Conservation (phyloP, 2,113 vertebrate genomes). For the Rhabdomys dilectus region DNA sequence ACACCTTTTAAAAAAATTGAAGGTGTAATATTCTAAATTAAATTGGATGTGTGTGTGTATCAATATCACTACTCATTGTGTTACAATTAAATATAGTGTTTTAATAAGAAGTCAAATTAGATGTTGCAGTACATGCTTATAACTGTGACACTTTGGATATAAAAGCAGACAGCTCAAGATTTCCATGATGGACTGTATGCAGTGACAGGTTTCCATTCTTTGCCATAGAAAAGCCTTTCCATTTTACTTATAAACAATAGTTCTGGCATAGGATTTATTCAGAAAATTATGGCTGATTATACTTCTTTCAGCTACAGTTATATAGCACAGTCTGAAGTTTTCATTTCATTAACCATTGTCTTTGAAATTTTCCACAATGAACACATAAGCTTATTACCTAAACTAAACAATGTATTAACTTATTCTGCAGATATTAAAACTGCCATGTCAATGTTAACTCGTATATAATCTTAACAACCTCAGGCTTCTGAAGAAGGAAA, state of each 20-base stretch:
- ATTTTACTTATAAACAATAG: conserved; percentile 71
- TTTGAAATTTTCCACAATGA: neutral
- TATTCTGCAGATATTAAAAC: conserved; percentile 75
- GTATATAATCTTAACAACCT: conserved; percentile 66
- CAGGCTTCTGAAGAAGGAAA: conserved; percentile 38
- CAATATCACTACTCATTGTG: neutral
- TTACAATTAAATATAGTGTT: neutral
- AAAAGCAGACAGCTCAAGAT: neutral
- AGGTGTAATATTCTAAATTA: conserved; percentile 43
- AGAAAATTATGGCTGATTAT: conserved; percentile 80
- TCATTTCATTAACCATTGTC: conserved; percentile 72
- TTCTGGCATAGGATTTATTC: conserved; percentile 68
- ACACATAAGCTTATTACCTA: conserved; percentile 57
- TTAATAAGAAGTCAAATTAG: conserved; percentile 24
- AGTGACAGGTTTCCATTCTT: conserved; percentile 34
- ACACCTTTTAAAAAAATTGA: neutral
- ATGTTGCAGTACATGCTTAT: neutral
- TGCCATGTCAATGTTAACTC: conserved; percentile 72
- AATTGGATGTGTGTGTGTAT: neutral
- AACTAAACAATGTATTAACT: conserved; percentile 72
- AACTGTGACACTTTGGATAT: neutral
- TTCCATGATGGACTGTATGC: neutral
- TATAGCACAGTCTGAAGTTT: conserved; percentile 73
- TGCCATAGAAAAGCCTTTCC: conserved; percentile 8
- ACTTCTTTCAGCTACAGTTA: conserved; percentile 69